Evolutionary conservation across 2,888 invertebrate genomes (phyloP).

Genomic region (Brachypalpus laphriformis): DNA sequence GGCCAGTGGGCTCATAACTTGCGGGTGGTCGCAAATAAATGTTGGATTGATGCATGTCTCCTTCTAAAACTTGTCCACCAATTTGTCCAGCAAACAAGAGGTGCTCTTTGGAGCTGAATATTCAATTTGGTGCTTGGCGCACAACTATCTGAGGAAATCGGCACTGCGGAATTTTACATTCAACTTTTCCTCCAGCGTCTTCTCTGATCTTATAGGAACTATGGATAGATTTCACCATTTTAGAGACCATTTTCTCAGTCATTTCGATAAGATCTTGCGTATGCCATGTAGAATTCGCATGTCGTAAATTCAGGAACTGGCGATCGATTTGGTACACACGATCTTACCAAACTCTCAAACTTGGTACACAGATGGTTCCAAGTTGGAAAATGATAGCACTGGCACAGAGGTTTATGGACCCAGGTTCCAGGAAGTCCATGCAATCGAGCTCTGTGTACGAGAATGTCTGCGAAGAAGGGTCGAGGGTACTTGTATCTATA

Average conservation of each 20-base stretch:
- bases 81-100: constrained; percentile 96
- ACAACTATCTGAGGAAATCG: constrained; percentile 91
- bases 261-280: constrained; percentile 98
- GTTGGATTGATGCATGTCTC: constrained; percentile 97
- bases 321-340: constrained; percentile 95
- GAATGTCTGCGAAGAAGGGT: too few species aligned
- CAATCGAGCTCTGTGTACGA: too few species aligned
- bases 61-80: constrained; percentile 98
- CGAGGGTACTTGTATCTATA: too few species aligned
- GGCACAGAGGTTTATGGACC: too few species aligned
- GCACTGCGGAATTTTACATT: constrained; percentile 90
- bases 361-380: too few species aligned
- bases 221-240: constrained; percentile 96
- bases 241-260: constrained; percentile 95
- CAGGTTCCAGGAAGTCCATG: too few species aligned
- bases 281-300: constrained; percentile 99
- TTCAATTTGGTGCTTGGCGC: constrained; percentile 93
- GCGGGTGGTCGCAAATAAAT: constrained; percentile 98
- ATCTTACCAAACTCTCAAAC: too few species aligned
- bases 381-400: too few species aligned
- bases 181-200: constrained; percentile 92
- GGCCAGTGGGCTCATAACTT: constrained; percentile 99
- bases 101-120: constrained; percentile 96
- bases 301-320: constrained; percentile 99
- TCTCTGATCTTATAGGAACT: constrained; percentile 94